These are phyloP conservation scores for Nomada lathburiana DNA, from an alignment of 2,888 invertebrate species.

Conservation along the genomic window DNA sequence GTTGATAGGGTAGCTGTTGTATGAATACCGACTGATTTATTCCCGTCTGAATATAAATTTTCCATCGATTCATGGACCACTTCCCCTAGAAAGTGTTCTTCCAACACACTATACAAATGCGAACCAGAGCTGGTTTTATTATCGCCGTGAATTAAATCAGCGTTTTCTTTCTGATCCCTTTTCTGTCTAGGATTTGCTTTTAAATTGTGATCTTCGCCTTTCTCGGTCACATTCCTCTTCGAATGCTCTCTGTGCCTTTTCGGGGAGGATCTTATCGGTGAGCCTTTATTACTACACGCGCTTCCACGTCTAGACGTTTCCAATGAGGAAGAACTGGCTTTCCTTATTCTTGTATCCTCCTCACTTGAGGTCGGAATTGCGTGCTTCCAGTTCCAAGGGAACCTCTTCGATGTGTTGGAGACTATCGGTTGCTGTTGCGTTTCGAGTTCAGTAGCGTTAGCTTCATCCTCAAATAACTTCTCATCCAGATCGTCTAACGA, in stretches of 20 bases:
- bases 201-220: constrained; percentile 66
- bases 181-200: constrained; percentile 68
- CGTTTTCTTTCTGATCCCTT: constrained; percentile 73
- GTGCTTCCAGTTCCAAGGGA: constrained; percentile 80
- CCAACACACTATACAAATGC: constrained; percentile 82
- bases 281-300: constrained; percentile 77
- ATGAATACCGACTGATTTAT: constrained; percentile 75
- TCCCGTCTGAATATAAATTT: constrained; percentile 75
- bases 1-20: constrained; percentile 76
- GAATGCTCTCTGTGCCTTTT: constrained; percentile 76
- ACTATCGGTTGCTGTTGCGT: constrained; percentile 64
- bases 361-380: constrained; percentile 78
- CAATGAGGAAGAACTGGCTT: constrained; percentile 72
- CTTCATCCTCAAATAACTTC: constrained; percentile 80
- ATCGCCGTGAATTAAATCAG: constrained; percentile 73
- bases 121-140: constrained; percentile 81
- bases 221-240: constrained; percentile 62
- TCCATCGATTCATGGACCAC: constrained; percentile 76
- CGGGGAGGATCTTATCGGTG: constrained; percentile 79
- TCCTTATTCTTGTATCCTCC: constrained; percentile 70
- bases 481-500: constrained; percentile 84
- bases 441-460: constrained; percentile 71
- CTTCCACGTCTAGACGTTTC: constrained; percentile 80
- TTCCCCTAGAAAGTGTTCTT: constrained; percentile 82
- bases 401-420: constrained; percentile 72